Conservation (phyloP, 2,113 vertebrate species). For the Peromyscus polionotus region DNA sequence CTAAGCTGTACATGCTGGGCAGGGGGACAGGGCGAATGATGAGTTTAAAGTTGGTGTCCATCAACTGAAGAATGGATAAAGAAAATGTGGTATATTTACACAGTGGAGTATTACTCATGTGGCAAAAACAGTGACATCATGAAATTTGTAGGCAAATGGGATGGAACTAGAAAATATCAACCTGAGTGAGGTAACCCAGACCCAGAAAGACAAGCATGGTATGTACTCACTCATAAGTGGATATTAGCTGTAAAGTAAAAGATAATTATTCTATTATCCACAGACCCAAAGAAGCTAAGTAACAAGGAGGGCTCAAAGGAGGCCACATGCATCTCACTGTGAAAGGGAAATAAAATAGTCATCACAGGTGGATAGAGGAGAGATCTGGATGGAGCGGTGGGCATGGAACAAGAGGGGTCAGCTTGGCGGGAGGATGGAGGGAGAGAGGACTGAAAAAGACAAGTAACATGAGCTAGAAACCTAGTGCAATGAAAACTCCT, state of each 20-base stretch:
- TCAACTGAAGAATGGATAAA: not conserved
- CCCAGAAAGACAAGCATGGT: not conserved
- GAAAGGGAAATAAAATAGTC: not conserved
- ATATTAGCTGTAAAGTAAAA: not conserved
- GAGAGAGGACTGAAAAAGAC: no score
- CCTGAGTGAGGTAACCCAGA: not conserved
- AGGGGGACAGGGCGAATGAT: fast-evolving
- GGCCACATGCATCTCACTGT: not conserved
- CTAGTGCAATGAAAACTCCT: no score
- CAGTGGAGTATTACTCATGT: not conserved
- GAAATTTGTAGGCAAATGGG: not conserved
- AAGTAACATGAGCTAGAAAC: no score
- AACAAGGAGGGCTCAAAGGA: not conserved
- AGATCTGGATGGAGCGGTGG: no score
- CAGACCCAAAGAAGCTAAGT: not conserved
- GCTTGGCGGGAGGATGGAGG: no score
- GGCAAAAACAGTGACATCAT: not conserved
- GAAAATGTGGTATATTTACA: not conserved
- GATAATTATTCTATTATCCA: fast-evolving
- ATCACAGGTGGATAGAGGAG: not conserved
- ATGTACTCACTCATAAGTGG: no score
- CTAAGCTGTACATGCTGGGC: not conserved
- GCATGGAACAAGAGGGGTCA: no score
- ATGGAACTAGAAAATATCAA: not conserved
- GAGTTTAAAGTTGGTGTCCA: no score